Percentiles rank a stretch among this genome's conserved stretches.
Conservation (phyloP, 1,140 invertebrate species). For the Paraescarpia echinospica region DNA sequence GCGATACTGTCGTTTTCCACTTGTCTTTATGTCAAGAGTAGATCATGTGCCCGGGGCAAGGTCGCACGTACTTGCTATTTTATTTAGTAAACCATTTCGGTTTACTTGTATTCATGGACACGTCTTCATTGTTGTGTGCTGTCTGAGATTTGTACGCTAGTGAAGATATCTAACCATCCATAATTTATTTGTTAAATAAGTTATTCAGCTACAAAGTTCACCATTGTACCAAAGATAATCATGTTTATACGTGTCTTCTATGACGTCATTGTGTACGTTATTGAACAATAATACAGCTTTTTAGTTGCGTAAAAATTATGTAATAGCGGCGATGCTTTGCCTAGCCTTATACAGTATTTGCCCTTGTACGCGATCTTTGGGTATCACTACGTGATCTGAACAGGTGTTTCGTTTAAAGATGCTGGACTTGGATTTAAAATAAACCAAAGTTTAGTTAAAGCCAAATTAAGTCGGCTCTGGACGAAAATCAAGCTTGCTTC, state of each 20-base stretch:
- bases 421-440: background rate
- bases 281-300: background rate
- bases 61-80: background rate
- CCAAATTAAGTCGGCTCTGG: background rate
- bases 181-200: background rate
- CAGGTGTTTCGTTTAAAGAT: background rate
- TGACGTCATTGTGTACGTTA: too few relatives aligned
- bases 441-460: background rate
- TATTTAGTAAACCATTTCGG: background rate
- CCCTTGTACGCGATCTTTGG: background rate
- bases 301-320: background rate
- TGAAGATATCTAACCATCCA: background rate
- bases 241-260: background rate
- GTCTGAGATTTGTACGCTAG: background rate
- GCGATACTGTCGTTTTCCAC: too few relatives aligned
- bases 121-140: background rate
- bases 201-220: background rate
- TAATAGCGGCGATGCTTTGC: background rate
- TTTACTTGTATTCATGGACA: background rate
- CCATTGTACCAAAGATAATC: background rate
- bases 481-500: background rate
- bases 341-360: background rate
- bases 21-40: background rate
- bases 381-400: background rate
- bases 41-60: background rate